Base-by-base conservation (phyloP, 2,113 vertebrate species). In the Pycnonotus jocosus region DNA sequence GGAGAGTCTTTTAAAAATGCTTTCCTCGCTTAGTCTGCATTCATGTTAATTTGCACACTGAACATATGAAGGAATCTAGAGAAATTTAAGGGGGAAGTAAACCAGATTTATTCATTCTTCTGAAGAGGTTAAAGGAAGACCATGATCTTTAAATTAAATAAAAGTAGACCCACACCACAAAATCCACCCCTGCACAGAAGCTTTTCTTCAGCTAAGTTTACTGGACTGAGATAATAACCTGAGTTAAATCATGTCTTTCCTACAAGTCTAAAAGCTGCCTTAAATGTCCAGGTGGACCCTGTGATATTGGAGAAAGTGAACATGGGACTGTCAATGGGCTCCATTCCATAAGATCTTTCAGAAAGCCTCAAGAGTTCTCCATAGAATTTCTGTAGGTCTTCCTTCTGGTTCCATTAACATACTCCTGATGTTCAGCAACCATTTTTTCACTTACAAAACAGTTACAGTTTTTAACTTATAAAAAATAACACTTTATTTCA, bases 401-500 rank as follows among this genome's bases (percentile, higher is more conserved):
- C 24, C 33, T 81, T 90, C 70, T 15, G 2, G 44, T 88, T 86
- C 45, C 27, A 89, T 78, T 95, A 87, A 71, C 22, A 62, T 7
- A 56, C 12, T 80, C 54, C 31, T 84, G 79, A 76, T 40, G 38
- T 35, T 83, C 60, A 92, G 53, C 37, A 81, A 93, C 12, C 35
- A 56, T 83, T 88, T 69, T 69, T 87, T 51, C 45, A 88, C 51
- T 48, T 62, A 86, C 47, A 92, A 95, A 97, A 42, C 4, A 62
- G 23, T 38, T 38, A 38, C 25, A 33, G 58, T 62, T 86, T 92
- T 89, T 93, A 81, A 56, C 79, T 88, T 81, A 53, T 21, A 58
- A 94, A 96, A 94, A 95, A 79, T 66, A 73, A 72, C 37, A 58
- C 57, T 68, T 86, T 80, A 66, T 88, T 92, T 84, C 70, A 93